Conservation (phyloP, 2,797 vertebrate genomes). For the Cebuella pygmaea region DNA sequence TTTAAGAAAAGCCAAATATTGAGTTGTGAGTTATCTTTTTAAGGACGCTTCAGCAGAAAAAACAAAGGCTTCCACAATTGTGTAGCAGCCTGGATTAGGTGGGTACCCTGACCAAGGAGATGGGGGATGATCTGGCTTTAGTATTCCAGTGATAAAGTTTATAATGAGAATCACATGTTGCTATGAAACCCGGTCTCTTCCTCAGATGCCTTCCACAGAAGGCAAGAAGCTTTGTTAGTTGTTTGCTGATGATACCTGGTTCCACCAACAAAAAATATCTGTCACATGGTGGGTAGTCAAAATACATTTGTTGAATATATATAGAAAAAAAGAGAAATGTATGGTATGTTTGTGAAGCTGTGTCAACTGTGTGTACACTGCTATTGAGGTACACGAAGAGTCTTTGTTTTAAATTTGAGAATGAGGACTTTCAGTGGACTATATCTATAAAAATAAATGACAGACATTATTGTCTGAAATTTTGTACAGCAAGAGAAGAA, state of each 20-base stretch:
- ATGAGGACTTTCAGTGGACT: not conserved
- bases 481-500: not conserved
- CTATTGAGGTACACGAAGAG: not conserved
- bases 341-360: not conserved
- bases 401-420: not conserved
- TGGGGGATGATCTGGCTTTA: not conserved
- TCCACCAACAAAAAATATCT: not conserved
- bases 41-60: not conserved
- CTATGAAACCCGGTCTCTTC: not conserved
- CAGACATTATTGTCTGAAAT: not conserved
- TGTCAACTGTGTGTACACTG: not conserved
- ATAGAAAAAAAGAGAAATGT: not conserved
- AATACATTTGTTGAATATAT: not conserved
- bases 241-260: not conserved
- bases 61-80: not conserved
- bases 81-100: not conserved
- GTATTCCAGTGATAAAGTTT: not conserved
- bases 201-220: not conserved
- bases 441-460: not conserved
- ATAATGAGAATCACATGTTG: not conserved
- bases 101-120: not conserved
- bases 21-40: not conserved
- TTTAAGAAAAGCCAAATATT: conserved; percentile 12
- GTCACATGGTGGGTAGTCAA: not conserved
- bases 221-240: not conserved